These are phyloP conservation scores for Brachionus manjavacas DNA, from an alignment of 1,140 invertebrate genomes.

Conservation along the genomic window DNA sequence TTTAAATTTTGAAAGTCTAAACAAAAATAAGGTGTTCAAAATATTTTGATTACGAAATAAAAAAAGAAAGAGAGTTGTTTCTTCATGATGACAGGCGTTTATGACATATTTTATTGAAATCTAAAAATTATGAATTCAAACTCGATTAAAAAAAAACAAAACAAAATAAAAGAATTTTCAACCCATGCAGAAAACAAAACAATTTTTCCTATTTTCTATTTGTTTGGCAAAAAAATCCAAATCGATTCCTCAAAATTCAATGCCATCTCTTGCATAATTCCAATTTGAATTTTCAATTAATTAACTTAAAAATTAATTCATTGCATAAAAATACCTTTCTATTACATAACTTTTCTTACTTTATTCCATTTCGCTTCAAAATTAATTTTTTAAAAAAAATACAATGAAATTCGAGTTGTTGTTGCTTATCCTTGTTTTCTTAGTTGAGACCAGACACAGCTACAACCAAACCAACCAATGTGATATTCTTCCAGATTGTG, in stretches of 20 bases:
- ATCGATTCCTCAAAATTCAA: neutral
- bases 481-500: neutral
- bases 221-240: neutral
- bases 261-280: neutral
- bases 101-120: neutral
- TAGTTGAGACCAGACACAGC: neutral
- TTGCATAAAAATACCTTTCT: neutral
- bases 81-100: neutral
- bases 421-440: neutral
- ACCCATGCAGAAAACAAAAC: neutral
- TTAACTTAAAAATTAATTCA: conserved; percentile 7
- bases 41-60: neutral
- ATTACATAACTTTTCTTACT: neutral
- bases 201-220: neutral
- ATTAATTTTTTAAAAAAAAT: neutral
- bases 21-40: neutral
- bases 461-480: neutral
- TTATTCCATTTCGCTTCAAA: neutral
- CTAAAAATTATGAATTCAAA: neutral
- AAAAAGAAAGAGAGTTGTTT: neutral
- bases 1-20: too few species aligned
- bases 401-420: neutral
- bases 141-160: neutral
- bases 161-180: neutral
- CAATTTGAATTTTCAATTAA: neutral